These are phyloP conservation scores for Suricata suricatta DNA, from an alignment of 2,113 vertebrate genomes.

Conservation along the genomic window DNA sequence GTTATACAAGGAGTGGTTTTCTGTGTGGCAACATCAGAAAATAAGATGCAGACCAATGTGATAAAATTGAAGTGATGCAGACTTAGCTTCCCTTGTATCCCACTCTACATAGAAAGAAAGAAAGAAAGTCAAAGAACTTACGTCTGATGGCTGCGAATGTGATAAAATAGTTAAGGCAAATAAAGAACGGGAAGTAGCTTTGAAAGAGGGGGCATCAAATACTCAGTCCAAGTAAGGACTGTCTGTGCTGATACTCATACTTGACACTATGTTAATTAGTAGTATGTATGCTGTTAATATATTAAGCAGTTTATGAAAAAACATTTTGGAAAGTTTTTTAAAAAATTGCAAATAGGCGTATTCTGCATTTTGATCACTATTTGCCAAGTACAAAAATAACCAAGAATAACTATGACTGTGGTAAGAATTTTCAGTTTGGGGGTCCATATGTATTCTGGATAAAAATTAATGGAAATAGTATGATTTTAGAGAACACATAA, in stretches of 20 bases:
- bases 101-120: not conserved
- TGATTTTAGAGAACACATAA: not conserved
- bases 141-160: not conserved
- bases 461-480: not conserved
- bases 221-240: not conserved
- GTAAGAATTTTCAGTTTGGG: not conserved
- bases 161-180: not conserved
- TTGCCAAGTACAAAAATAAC: not conserved
- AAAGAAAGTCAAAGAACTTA: not conserved
- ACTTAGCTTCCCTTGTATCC: not conserved
- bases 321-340: not conserved
- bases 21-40: not conserved
- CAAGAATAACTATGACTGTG: not conserved
- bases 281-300: not conserved
- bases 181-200: not conserved
- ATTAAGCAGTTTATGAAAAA: not conserved
- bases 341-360: not conserved
- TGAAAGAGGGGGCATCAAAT: not conserved
- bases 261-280: not conserved
- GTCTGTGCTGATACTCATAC: not conserved
- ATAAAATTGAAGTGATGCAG: not conserved
- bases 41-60: not conserved
- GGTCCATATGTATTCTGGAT: not conserved
- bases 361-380: not conserved
- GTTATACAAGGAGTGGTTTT: not conserved